Evolutionary conservation across 2,888 invertebrate genomes (phyloP), one percentile per base, ranked within the genome.

Genomic region (Erannis defoliaria): DNA sequence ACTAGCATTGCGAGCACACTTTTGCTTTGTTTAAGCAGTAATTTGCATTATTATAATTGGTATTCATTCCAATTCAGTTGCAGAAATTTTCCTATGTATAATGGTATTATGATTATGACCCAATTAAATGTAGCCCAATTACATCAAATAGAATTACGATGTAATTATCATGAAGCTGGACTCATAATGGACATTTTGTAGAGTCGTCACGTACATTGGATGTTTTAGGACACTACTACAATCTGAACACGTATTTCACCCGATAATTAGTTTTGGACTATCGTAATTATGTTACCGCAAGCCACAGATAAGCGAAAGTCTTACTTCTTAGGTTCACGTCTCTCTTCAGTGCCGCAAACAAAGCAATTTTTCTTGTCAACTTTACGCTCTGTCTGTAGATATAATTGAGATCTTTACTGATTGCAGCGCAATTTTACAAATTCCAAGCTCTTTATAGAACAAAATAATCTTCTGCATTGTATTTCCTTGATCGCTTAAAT

Each of bases 161-260:
- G 16, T 49, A 23, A 42, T 49, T 49, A 40, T 49, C 48, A 16
- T 14, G 16, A 23, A 40, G 33, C 53, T 48, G 42, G 1, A 35
- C 14, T 38, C 10, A 55, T 56, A 56, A 55, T 26, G n/a, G 50
- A 29, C 46, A 21, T 55, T 65, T 56, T 38, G 66, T 53, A 51
- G 56, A 68, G 37, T 12, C 19, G 43, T 61, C 69, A 69, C 67
- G 69, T 67, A 63, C 35, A 18, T 31, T 9, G 14, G 46, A 57
- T 12, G 53, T 37, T 63, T 35, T 35, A 46, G 53, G 53, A 16
- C 51, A 9, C 16, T 45, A 29, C 37, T 40, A 48, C 38, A 67
- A 37, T 53, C 70, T n/a, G 48, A 58, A 49, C 68, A 70, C 70
- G 70, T 70, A 65, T 48, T 37, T 55, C 46, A 57, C 45, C 62